Percentiles rank a stretch among this genome's conserved stretches.
phyloP scores from a whole-genome alignment of 2,888 invertebrate genomes.

The Cepaea hortensis region DNA sequence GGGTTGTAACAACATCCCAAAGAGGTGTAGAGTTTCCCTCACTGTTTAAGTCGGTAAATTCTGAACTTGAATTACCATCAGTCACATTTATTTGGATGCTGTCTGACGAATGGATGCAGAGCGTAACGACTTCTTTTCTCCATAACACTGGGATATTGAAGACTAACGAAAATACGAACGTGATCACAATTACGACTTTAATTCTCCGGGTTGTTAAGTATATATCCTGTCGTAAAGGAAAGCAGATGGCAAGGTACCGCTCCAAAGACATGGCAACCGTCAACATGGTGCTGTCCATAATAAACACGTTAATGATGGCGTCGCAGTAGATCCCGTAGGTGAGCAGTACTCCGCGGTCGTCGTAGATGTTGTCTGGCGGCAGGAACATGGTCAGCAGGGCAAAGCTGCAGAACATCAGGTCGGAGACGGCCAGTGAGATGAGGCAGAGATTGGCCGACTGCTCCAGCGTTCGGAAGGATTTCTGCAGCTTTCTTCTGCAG shows the following conservation, averaged over 20 bases:
- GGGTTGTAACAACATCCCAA: background rate
- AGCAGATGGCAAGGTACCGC: constrained; percentile 85
- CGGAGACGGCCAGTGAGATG: constrained; percentile 86
- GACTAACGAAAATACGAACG: constrained; percentile 82
- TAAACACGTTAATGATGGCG: constrained; percentile 72
- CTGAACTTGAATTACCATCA: background rate
- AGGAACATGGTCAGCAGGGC: constrained; percentile 80
- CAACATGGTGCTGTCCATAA: constrained; percentile 86
- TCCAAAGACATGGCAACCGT: constrained; percentile 85
- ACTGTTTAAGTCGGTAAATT: too few relatives aligned
- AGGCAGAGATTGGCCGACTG: constrained; percentile 87
- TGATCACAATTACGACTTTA: constrained; percentile 81
- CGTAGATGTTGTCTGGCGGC: constrained; percentile 78
- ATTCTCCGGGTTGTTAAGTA: constrained; percentile 80
- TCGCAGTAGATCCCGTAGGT: constrained; percentile 68
- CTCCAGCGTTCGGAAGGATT: constrained; percentile 82
- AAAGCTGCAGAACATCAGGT: constrained; percentile 79
- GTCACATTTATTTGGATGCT: background rate
- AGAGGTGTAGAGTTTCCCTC: background rate
- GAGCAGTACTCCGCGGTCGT: constrained; percentile 76
- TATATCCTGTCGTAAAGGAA: constrained; percentile 83
- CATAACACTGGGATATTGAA: constrained; percentile 81
- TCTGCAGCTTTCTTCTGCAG: constrained; percentile 63
- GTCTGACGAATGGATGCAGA: background rate
- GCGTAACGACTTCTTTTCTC: constrained; percentile 59